Conservation (phyloP, 64 coral and sea anemone genomes). For the Stichodactyla mertensii region DNA sequence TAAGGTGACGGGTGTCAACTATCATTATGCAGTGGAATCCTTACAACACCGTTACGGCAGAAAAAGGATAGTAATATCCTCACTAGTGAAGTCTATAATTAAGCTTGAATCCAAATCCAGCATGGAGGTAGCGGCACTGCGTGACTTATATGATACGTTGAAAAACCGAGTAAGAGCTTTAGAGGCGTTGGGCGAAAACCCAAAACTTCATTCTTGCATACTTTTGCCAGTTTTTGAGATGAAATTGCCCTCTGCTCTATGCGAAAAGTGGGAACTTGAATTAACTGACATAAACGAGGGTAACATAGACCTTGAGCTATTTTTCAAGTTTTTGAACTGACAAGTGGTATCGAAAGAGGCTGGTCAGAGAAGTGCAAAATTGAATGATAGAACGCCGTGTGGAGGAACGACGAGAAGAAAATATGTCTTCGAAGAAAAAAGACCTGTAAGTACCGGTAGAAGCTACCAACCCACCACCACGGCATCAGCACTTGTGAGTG, state of each 20-base stretch:
- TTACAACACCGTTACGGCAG: constrained; percentile 48
- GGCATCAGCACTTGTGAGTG: background rate
- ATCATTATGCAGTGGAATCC: constrained; percentile 32
- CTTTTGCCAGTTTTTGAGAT: constrained; percentile 7
- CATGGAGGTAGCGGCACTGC: background rate
- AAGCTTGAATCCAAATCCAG: constrained; percentile 10
- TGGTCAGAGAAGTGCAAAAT: background rate
- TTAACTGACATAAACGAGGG: constrained; percentile 18
- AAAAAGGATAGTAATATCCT: constrained; percentile 47
- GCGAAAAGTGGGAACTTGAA: constrained; percentile 37
- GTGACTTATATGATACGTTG: constrained; percentile 30
- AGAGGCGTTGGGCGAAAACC: constrained; percentile 25
- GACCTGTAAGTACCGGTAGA: constrained; percentile 7
- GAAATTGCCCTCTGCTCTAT: constrained; percentile 17
- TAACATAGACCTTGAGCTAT: constrained; percentile 24
- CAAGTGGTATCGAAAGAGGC: constrained; percentile 28
- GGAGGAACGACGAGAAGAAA: background rate
- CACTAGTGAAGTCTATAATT: constrained; percentile 42
- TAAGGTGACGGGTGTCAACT: constrained; percentile 47
- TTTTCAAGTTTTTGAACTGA: constrained; percentile 35
- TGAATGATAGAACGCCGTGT: background rate
- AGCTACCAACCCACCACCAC: background rate
- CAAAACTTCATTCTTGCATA: constrained; percentile 1
- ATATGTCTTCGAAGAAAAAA: background rate
- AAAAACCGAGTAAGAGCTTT: constrained; percentile 25